Evolutionary conservation across 2,113 vertebrate genomes (phyloP).

Genomic region (Oryzias javanicus): DNA sequence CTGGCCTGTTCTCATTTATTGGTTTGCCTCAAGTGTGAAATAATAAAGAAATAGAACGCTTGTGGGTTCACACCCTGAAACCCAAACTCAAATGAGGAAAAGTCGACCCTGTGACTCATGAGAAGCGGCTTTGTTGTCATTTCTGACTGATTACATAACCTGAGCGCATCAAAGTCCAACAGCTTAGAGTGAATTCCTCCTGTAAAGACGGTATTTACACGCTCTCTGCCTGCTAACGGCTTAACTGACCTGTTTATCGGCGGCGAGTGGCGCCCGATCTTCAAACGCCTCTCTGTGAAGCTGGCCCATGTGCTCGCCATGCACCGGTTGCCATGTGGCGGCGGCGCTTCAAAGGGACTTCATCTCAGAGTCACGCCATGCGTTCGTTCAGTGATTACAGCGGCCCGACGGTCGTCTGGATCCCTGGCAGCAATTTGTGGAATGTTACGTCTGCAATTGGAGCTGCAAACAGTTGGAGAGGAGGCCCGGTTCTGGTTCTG

Average conservation of each 20-base stretch:
- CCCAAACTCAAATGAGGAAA: no score
- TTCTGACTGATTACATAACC: slow-evolving; percentile 2
- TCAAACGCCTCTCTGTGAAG: slow-evolving; percentile 23
- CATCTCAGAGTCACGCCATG: slow-evolving; percentile 42
- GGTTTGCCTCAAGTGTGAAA: no score
- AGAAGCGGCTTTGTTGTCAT: neutral
- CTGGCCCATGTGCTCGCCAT: slow-evolving; percentile 47
- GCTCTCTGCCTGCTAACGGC: neutral
- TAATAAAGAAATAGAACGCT: no score
- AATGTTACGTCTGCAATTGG: slow-evolving; percentile 39
- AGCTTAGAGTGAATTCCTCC: neutral
- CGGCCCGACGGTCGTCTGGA: slow-evolving; percentile 40
- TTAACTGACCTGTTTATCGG: slow-evolving; percentile 4
- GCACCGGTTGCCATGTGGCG: slow-evolving; percentile 26
- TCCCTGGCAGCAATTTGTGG: slow-evolving; percentile 53
- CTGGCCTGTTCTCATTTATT: no score
- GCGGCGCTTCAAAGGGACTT: slow-evolving; percentile 45
- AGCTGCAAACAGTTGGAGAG: slow-evolving; percentile 4
- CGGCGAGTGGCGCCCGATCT: slow-evolving; percentile 1
- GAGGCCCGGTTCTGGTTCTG: no score
- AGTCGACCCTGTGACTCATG: slow-evolving; percentile 20
- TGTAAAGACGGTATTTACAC: neutral
- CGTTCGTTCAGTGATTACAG: slow-evolving; percentile 50
- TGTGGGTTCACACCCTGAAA: no score
- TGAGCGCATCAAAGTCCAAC: slow-evolving; percentile 18